Base-by-base conservation (phyloP, 2,888 invertebrate species). In the Isotomurus palustris region DNA sequence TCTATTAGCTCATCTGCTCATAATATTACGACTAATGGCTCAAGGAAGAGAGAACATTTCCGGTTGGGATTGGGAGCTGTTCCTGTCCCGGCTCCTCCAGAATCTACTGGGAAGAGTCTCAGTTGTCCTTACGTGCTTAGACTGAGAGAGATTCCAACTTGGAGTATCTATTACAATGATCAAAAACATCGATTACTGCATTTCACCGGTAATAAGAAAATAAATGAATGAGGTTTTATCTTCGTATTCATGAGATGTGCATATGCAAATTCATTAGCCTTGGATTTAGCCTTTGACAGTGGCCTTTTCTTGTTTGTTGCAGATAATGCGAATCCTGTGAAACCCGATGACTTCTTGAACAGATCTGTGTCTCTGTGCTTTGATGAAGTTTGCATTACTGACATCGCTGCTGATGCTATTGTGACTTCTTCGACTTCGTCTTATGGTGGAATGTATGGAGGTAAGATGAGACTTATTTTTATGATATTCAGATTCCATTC, bases 291-390 rank as follows among this genome's bases (percentile, higher is more conserved):
- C 32, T 44, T 21, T 44, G 25, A 28, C n/a, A 41, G 17, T 36
- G 29, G 2, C 17, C 40, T 17, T 29, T 27, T 27, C 32, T 25
- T 40, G 3, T 32, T 21, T 3, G 47, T 44, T 50, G 41, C 22
- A 63, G 63, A 60, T 58, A 63, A 51, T 28, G 55, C 51, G 29
- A 63, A 58, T 51, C 52, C 54, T 25, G 54, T 58, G 32, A 50
- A 43, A 47, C 49, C 54, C 29, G 60, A 64, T 55, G 21, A 51
- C 40, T 45, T 28, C 28, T 49, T 66, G 51, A 66, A 66, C 56
- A 58, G 58, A 38, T 53, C 56, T 47, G 59, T 66, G 28, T 63
- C 63, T 51, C 58, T 63, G 43, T 66, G 58, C 51, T 63, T 59
- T 32, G 58, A 57, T 40, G 62, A 66, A 53, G 53, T 53, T 28